Conservation (phyloP, 2,113 vertebrate genomes). For the Pygoscelis antarcticus region DNA sequence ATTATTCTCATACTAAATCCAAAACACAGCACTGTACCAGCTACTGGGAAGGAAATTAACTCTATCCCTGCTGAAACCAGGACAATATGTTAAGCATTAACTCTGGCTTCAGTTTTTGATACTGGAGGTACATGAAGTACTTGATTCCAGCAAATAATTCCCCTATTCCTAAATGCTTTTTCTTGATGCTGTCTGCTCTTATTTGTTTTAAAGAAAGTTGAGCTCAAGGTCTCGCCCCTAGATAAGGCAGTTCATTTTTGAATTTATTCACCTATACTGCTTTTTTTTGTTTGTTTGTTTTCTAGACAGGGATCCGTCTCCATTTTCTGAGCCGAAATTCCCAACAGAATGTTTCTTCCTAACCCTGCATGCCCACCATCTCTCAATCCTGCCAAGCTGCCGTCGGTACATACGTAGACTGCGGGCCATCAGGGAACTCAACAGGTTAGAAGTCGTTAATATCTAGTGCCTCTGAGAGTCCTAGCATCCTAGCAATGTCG, state of each 20-base stretch:
- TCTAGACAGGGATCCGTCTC: slow-evolving; percentile 83
- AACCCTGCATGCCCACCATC: slow-evolving; percentile 93
- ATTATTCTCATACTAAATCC: no score
- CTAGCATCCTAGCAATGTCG: background rate
- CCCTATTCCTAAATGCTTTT: background rate
- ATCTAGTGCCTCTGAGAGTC: background rate
- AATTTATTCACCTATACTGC: background rate
- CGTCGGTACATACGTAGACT: slow-evolving; percentile 95
- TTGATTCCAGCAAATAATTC: background rate
- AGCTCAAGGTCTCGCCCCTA: background rate
- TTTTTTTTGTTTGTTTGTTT: background rate
- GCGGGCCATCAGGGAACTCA: slow-evolving; percentile 94
- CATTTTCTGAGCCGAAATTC: slow-evolving; percentile 95
- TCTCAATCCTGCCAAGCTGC: slow-evolving; percentile 94
- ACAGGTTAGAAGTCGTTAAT: slow-evolving; percentile 78
- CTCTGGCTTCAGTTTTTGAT: background rate
- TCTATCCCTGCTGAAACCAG: no score
- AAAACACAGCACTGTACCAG: no score
- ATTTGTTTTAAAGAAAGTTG: background rate
- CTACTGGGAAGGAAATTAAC: no score
- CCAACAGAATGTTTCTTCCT: slow-evolving; percentile 98
- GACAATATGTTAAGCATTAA: background rate
- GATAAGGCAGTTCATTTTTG: background rate
- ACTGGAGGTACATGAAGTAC: background rate
- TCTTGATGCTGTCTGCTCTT: background rate